phyloP scores from a whole-genome alignment of 2,113 vertebrate genomes.

The Notothenia rossii region DNA sequence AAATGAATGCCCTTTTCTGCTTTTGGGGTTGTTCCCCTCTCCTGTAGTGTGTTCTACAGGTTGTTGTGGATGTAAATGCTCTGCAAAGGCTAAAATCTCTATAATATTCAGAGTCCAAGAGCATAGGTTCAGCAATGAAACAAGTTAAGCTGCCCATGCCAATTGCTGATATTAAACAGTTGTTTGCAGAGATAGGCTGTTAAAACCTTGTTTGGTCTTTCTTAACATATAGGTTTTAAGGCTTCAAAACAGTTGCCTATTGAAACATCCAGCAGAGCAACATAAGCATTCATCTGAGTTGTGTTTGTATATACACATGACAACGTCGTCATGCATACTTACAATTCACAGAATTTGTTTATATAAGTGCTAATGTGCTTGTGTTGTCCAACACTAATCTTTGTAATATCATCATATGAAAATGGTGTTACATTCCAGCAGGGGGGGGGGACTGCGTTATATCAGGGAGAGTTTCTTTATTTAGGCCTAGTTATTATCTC shows the following conservation, averaged over 20 bases:
- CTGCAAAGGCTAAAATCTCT: background rate
- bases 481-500: constrained; percentile 59
- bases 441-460: background rate
- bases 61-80: too few species aligned
- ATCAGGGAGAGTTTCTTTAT: constrained; percentile 39
- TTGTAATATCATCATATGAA: background rate
- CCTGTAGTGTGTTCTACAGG: too few species aligned
- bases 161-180: background rate
- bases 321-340: background rate
- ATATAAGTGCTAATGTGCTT: background rate
- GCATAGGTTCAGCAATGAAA: background rate
- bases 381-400: background rate
- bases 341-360: background rate
- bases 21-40: too few species aligned
- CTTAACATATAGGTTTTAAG: background rate
- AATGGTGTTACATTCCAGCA: background rate
- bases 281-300: background rate
- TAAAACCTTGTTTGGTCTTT: background rate
- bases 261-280: background rate
- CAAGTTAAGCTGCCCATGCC: background rate
- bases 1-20: background rate
- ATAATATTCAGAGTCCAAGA: background rate
- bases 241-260: background rate
- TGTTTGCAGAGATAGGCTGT: background rate
- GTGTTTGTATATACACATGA: background rate